Base-by-base conservation (phyloP, 2,113 vertebrate genomes). In the Bubo scandiacus region DNA sequence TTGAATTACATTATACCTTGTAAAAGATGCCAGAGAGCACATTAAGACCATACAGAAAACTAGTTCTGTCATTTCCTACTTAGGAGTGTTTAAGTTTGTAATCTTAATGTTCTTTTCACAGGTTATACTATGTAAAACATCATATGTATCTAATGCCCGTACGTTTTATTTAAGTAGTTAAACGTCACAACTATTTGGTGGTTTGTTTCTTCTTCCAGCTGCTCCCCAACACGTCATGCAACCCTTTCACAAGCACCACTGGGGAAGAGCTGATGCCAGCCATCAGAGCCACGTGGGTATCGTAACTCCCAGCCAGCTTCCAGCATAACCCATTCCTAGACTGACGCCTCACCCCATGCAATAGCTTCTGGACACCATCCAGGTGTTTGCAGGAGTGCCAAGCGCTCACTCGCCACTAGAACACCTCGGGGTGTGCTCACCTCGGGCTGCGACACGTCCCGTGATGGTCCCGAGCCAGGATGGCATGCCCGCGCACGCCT, bases 191-290 rank as follows among this genome's bases (percentile, higher is more conserved):
- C 61, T 81, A 38, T 23, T 42, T 5, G 20, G 47, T 5, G 36
- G 3, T 0, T 0, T 66, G 78, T 68, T 0, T 0, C 55, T 86
- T 74, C 40, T 27, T 17, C 38, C 89, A 91, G 47, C 34, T 81
- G 73, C 18, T 72, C 26, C 27, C 14, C n/a, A 67, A 5, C 0
- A 2, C 42, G 78, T 70, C 4, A 18, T 0, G 0, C 32, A 91
- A 47, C 21, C 36, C 52, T 43, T 81, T 68, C 52, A 71, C 47
- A 55, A 78, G 80, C 6, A 10, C 26, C 42, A 13, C 77, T 6
- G 58, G 22, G 45, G 67, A 81, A 72, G 49, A 78, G 67, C 63
- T n/a, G 67, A 81, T 45, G 68, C 68, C 91, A 86, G 18, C 43
- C 63, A 51, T 19, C 72, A 79, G 36, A 89, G 36, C 65, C 89